These are phyloP conservation scores for Ameiurus melas DNA, from an alignment of 2,113 vertebrate species.

Conservation along the genomic window DNA sequence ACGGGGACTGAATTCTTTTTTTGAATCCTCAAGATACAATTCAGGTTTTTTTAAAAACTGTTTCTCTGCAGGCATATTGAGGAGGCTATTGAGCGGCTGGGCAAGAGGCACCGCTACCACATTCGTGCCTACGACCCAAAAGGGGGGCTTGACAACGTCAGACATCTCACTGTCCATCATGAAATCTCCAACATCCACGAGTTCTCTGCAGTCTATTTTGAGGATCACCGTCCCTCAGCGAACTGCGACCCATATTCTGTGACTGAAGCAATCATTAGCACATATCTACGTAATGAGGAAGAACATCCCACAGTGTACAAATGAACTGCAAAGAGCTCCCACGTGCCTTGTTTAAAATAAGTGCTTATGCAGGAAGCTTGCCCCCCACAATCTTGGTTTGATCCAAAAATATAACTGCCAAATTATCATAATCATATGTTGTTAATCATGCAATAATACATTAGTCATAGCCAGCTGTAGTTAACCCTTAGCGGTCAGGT, in stretches of 20 bases:
- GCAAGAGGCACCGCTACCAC: constrained; percentile 88
- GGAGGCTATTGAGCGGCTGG: constrained; percentile 86
- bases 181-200: constrained; percentile 91
- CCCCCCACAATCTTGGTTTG: no score
- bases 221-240: constrained; percentile 91
- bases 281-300: constrained; percentile 85
- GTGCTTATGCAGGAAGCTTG: background rate
- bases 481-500: no score
- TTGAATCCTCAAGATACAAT: no score
- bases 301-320: constrained; percentile 83
- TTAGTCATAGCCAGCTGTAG: no score
- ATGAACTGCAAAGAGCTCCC: constrained; percentile 54
- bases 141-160: constrained; percentile 89
- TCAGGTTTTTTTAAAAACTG: background rate
- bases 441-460: no score
- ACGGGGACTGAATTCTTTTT: no score
- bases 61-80: constrained; percentile 78
- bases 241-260: constrained; percentile 91
- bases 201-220: constrained; percentile 94
- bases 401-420: no score
- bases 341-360: background rate
- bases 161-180: constrained; percentile 85
- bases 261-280: constrained; percentile 88
- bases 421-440: no score
- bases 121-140: constrained; percentile 91